phyloP scores from a whole-genome alignment of 2,888 invertebrate genomes.

The Ectemnius continuus region DNA sequence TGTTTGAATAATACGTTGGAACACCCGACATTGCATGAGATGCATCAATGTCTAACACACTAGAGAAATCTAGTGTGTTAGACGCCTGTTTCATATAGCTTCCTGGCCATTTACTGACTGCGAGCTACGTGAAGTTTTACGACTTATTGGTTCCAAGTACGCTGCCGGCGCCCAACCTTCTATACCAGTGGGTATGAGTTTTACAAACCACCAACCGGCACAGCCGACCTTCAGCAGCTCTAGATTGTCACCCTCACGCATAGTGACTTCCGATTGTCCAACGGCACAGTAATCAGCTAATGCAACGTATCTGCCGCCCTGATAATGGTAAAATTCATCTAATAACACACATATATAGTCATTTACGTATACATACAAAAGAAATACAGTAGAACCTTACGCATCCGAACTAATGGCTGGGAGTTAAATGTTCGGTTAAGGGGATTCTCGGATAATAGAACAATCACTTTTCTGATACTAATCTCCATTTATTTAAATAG shows the following conservation, averaged over 20 bases:
- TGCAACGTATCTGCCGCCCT: slow-evolving; percentile 91
- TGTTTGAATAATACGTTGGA: no score
- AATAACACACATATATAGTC: neutral
- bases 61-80: slow-evolving; percentile 73
- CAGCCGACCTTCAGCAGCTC: slow-evolving; percentile 95
- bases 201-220: slow-evolving; percentile 98
- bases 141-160: slow-evolving; percentile 88
- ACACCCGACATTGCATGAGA: no score
- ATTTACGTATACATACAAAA: neutral
- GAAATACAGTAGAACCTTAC: neutral
- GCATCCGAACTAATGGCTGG: no score
- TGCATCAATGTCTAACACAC: slow-evolving; percentile 67
- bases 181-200: slow-evolving; percentile 85
- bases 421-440: no score
- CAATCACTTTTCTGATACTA: no score
- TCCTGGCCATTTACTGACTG: slow-evolving; percentile 78
- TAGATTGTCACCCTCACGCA: slow-evolving; percentile 93
- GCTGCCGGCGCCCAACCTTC: slow-evolving; percentile 98
- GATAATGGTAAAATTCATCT: slow-evolving; percentile 57
- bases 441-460: no score
- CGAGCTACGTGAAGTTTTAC: slow-evolving; percentile 87
- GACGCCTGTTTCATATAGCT: slow-evolving; percentile 76
- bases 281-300: slow-evolving; percentile 96
- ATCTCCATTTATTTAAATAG: no score
- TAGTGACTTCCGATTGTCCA: slow-evolving; percentile 93